phyloP scores from a whole-genome alignment of 2,888 invertebrate genomes.

The Macrosiphum euphorbiae region DNA sequence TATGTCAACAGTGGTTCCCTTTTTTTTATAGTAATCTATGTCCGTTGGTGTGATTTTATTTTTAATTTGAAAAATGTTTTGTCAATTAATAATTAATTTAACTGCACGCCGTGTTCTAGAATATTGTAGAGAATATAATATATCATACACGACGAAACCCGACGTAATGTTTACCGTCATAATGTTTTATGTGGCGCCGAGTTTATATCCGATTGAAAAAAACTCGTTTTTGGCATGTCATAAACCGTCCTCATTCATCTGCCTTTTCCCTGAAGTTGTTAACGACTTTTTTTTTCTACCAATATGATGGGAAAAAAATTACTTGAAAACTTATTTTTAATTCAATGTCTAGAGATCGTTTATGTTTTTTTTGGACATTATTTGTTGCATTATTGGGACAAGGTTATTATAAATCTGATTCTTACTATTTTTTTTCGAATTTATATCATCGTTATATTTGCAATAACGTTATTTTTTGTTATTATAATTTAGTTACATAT shows the following conservation, averaged over 20 bases:
- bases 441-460: not conserved
- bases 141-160: not conserved
- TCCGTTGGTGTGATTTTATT: not conserved
- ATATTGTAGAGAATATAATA: not conserved
- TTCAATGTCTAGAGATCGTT: not conserved
- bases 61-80: constrained; percentile 1
- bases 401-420: not conserved
- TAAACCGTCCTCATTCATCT: not conserved
- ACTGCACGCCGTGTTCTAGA: not conserved
- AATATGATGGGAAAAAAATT: not conserved
- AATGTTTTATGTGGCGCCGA: constrained; percentile 52
- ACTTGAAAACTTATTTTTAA: constrained; percentile 10
- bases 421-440: not conserved
- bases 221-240: constrained; percentile 44
- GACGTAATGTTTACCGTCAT: not conserved
- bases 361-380: not conserved
- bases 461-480: not conserved
- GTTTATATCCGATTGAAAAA: constrained; percentile 29
- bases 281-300: not conserved
- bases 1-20: not conserved
- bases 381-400: not conserved
- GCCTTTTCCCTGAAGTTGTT: not conserved
- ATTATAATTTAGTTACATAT: constrained; percentile 6
- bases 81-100: constrained; percentile 1
- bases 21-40: not conserved